Conservation (phyloP, 2,797 vertebrate genomes). For the Bucorvus abyssinicus region DNA sequence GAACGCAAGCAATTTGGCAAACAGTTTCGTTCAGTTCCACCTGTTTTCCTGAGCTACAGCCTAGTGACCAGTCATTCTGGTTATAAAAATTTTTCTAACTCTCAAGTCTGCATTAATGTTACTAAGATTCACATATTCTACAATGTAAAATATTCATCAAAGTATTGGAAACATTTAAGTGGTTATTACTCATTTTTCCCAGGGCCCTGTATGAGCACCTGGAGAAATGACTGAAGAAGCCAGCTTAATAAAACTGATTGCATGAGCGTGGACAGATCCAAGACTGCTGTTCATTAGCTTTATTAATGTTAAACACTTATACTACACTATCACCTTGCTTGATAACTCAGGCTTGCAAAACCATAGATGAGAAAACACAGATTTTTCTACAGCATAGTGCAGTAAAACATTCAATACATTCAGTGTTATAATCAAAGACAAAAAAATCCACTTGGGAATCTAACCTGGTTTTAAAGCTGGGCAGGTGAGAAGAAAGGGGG, state of each 20-base stretch:
- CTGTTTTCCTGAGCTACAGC: neutral
- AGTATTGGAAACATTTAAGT: constrained; percentile 47
- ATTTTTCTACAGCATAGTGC: neutral
- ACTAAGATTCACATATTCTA: constrained; percentile 42
- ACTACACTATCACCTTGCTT: neutral
- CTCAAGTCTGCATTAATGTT: constrained; percentile 22
- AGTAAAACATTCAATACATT: neutral
- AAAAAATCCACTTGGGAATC: neutral
- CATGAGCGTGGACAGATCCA: neutral
- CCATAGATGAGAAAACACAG: neutral
- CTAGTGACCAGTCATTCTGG: neutral
- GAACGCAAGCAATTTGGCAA: neutral
- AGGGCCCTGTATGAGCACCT: neutral
- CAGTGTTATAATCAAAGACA: neutral
- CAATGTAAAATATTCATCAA: constrained; percentile 65
- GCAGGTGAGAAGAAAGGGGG: neutral
- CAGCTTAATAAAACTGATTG: constrained; percentile 16
- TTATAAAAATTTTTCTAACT: constrained; percentile 11
- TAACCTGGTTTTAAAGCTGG: neutral
- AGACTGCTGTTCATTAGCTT: constrained; percentile 11
- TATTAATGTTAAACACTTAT: neutral
- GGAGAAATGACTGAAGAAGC: constrained; percentile 37
- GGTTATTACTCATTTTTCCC: constrained; percentile 53
- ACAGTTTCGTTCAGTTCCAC: neutral
- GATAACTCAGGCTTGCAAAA: neutral